Conservation (phyloP, 2,888 invertebrate genomes). For the Eugnorisma glareosa region DNA sequence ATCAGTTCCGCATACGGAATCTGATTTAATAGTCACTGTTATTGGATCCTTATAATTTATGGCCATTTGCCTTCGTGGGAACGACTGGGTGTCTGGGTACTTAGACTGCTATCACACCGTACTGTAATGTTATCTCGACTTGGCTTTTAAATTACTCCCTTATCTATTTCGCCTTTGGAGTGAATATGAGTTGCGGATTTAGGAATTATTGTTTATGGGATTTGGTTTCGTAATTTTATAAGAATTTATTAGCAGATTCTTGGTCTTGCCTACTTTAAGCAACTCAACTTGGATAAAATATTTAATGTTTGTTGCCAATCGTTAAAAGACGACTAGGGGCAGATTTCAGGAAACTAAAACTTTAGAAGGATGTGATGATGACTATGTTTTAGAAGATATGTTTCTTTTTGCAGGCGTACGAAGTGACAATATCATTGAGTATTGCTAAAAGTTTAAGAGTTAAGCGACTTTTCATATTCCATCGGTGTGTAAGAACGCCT, state of each 20-base stretch:
- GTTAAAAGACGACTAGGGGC: no score
- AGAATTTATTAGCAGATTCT: neutral
- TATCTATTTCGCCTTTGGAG: slow-evolving; percentile 46
- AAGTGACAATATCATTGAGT: neutral
- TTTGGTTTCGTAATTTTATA: neutral
- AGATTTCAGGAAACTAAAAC: neutral
- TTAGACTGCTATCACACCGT: slow-evolving; percentile 62
- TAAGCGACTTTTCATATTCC: neutral
- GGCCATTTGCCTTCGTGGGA: slow-evolving; percentile 83
- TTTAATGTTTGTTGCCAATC: neutral
- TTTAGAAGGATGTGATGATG: no score
- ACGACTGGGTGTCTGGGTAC: slow-evolving; percentile 69
- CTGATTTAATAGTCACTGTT: slow-evolving; percentile 88
- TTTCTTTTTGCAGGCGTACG: neutral
- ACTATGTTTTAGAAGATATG: neutral
- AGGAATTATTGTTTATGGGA: slow-evolving; percentile 13
- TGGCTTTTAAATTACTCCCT: slow-evolving; percentile 45
- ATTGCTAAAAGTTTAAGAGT: neutral
- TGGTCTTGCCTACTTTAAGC: neutral
- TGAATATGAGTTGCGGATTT: slow-evolving; percentile 46
- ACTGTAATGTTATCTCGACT: slow-evolving; percentile 53
- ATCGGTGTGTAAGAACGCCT: slow-evolving; percentile 21
- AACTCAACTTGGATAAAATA: neutral
- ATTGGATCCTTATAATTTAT: slow-evolving; percentile 88
- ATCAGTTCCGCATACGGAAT: slow-evolving; percentile 78